These are phyloP conservation scores for Rhabdornis inornatus DNA, from an alignment of 2,113 vertebrate species.

Conservation along the genomic window DNA sequence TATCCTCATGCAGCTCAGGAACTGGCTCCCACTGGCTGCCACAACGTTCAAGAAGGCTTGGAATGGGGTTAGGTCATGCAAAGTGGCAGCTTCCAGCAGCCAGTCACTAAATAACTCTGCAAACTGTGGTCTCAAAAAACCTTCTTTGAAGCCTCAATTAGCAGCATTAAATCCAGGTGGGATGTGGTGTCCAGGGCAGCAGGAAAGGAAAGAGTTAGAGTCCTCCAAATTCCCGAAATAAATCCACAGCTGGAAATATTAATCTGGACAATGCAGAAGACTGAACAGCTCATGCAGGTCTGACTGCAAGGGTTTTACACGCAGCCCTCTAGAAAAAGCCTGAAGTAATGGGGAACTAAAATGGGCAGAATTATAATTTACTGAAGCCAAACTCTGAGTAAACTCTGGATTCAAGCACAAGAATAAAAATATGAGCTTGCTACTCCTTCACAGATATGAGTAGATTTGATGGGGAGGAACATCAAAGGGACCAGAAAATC, in stretches of 20 bases:
- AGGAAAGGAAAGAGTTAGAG: background rate
- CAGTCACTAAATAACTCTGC: background rate
- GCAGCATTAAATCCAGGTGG: background rate
- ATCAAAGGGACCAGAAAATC: background rate
- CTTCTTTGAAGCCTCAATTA: background rate
- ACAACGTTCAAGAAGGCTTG: rapidly evolving
- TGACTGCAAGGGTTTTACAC: background rate
- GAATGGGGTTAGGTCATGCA: background rate
- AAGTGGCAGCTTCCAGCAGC: background rate
- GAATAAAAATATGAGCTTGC: background rate
- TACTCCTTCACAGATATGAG: background rate
- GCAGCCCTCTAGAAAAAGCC: background rate
- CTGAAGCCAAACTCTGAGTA: background rate
- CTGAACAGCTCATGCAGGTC: background rate
- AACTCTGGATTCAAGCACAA: background rate
- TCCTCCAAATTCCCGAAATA: background rate
- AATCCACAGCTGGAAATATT: background rate
- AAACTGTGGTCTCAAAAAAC: background rate
- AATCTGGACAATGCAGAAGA: background rate
- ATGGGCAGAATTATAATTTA: background rate
- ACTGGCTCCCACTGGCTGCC: rapidly evolving
- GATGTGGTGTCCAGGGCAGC: rapidly evolving
- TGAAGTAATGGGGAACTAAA: background rate
- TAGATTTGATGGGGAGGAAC: background rate
- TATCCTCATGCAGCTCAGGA: rapidly evolving